phyloP scores from a whole-genome alignment of 2,888 invertebrate genomes.

The Platynereis dumerilii region DNA sequence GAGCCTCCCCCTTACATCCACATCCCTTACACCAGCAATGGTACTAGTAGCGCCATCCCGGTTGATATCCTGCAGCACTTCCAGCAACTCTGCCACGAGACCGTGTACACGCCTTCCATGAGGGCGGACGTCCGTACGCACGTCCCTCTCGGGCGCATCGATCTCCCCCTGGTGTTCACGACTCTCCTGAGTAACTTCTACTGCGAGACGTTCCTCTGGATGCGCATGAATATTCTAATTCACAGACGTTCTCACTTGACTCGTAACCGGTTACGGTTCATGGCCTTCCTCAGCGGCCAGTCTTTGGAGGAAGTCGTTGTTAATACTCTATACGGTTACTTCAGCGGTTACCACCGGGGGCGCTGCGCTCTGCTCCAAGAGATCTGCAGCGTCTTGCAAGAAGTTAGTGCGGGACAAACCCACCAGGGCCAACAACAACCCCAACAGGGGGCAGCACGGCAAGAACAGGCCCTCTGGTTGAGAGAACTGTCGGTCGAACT shows the following conservation, averaged over 20 bases:
- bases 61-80: constrained; percentile 3
- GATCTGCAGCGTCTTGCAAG: constrained; percentile 1
- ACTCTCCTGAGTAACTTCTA: constrained; percentile 28
- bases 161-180: constrained; percentile 17
- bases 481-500: constrained; percentile 29
- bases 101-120: neutral
- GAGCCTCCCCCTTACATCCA: neutral
- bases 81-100: neutral
- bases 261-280: constrained; percentile 18
- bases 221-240: constrained; percentile 27
- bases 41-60: neutral
- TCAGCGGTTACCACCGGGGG: constrained; percentile 22
- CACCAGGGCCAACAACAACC: too few relatives aligned
- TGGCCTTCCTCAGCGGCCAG: constrained; percentile 13
- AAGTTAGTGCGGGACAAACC: neutral
- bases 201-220: constrained; percentile 32
- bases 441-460: constrained; percentile 3
- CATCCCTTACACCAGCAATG: too few relatives aligned
- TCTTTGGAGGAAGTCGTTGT: constrained; percentile 20
- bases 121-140: neutral
- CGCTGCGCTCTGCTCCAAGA: constrained; percentile 4
- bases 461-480: constrained; percentile 13
- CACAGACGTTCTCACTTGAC: constrained; percentile 30
- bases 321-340: constrained; percentile 23
- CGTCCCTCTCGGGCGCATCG: neutral